Evolutionary conservation across 2,888 invertebrate species (phyloP).

Genomic region (Apeira syringaria): DNA sequence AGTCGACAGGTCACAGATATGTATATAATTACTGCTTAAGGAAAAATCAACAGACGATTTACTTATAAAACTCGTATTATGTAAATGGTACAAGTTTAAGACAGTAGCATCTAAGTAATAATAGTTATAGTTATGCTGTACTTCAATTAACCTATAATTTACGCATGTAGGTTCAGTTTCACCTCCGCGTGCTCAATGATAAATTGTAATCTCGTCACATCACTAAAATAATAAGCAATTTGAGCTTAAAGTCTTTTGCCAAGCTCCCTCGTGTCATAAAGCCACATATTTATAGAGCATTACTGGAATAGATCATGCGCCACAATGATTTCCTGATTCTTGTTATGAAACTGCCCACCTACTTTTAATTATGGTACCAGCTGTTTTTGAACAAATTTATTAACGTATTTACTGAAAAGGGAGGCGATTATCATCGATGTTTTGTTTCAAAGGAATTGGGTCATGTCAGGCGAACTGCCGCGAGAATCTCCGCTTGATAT

Average conservation of each 20-base stretch:
- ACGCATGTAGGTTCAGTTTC: conserved; percentile 1
- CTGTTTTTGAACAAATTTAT: conserved; percentile 31
- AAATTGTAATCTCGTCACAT: conserved; percentile 21
- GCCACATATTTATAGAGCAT: conserved; percentile 47
- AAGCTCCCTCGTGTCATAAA: conserved; percentile 40
- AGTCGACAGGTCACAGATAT: too few relatives aligned
- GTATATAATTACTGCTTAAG: too few relatives aligned
- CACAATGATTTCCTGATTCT: conserved; percentile 48
- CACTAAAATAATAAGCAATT: conserved; percentile 32
- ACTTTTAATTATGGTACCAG: conserved; percentile 26
- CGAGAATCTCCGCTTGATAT: conserved; percentile 30
- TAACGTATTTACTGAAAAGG: conserved; percentile 22
- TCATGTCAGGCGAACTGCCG: conserved; percentile 32
- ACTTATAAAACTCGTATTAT: too few relatives aligned
- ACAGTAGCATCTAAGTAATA: too few relatives aligned
- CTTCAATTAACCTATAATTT: too few relatives aligned
- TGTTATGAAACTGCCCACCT: conserved; percentile 22
- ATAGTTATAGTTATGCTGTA: too few relatives aligned
- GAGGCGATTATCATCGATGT: conserved; percentile 26
- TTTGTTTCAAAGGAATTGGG: conserved; percentile 36
- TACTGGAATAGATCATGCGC: conserved; percentile 50
- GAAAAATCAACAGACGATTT: too few relatives aligned
- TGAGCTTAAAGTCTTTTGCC: conserved; percentile 37
- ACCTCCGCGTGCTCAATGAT: conserved; percentile 16
- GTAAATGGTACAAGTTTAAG: too few relatives aligned